These are phyloP conservation scores for Pogoniulus pusillus DNA, from an alignment of 2,797 vertebrate genomes.

Conservation along the genomic window DNA sequence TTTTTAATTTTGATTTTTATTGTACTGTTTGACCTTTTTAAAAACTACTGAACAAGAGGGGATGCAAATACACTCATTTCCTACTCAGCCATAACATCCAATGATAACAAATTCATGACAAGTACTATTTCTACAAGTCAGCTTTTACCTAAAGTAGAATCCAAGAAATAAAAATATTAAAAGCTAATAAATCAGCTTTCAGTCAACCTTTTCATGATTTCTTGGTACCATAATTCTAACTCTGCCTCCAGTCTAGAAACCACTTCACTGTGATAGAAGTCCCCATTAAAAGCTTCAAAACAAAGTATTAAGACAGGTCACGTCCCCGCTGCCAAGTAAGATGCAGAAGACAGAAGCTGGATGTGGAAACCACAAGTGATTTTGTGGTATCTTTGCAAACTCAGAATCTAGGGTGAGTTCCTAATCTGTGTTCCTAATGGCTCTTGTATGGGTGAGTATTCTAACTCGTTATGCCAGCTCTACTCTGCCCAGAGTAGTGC, in stretches of 20 bases:
- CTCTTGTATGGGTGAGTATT: accelerated
- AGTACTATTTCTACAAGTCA: not conserved
- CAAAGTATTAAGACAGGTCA: not conserved
- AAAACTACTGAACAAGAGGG: not conserved
- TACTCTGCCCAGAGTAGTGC: too few relatives aligned
- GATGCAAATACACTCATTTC: not conserved
- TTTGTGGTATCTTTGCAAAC: not conserved
- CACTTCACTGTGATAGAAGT: not conserved
- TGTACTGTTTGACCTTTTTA: not conserved
- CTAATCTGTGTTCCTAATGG: not conserved
- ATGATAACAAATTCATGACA: not conserved
- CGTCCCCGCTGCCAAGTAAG: not conserved
- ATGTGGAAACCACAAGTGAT: not conserved
- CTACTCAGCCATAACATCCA: not conserved
- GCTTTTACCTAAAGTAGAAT: not conserved
- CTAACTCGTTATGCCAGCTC: not conserved
- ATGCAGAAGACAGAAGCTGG: not conserved
- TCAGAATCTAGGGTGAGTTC: not conserved
- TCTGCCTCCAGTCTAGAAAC: not conserved
- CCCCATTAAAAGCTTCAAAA: not conserved
- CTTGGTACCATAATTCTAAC: not conserved
- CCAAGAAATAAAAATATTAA: not conserved
- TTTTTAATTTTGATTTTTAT: not conserved
- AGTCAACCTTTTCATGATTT: not conserved
- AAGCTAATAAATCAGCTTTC: not conserved